A percentile compares a stretch with the other conserved stretches of the same genome.
These are phyloP conservation scores for Plemyria rubiginata DNA, from an alignment of 2,888 invertebrate genomes.

Conservation along the genomic window DNA sequence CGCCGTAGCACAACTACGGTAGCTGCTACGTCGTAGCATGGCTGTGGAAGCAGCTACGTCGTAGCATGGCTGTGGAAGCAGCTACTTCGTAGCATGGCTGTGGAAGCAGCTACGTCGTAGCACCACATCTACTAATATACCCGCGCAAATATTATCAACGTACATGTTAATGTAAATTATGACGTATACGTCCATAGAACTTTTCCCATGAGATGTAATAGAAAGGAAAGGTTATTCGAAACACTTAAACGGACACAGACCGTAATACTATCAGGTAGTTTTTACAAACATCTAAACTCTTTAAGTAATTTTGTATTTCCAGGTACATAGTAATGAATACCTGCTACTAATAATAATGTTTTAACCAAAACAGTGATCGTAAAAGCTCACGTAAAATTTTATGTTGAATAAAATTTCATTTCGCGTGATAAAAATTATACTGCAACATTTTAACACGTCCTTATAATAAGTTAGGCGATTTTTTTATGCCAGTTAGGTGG, in stretches of 20 bases:
- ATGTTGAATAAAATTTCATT: slow-evolving; percentile 41
- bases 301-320: slow-evolving; percentile 4
- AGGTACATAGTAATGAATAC: slow-evolving; percentile 19
- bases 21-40: slow-evolving; percentile 1
- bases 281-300: not conserved
- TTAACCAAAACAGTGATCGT: slow-evolving; percentile 21
- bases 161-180: no score
- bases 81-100: not conserved
- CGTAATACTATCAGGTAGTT: not conserved
- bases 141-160: no score
- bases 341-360: slow-evolving; percentile 1
- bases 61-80: not conserved
- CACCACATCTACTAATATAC: no score
- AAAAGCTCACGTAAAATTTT: slow-evolving; percentile 29
- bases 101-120: no score
- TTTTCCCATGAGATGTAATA: no score
- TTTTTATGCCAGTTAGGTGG: slow-evolving; percentile 45
- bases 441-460: slow-evolving; percentile 56
- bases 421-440: slow-evolving; percentile 45
- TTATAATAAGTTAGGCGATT: slow-evolving; percentile 55
- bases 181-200: no score
- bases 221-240: no score
- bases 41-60: not conserved
- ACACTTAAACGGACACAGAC: no score
- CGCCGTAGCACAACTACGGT: not conserved